Base-by-base conservation (phyloP, 2,113 vertebrate genomes). In the Aplodontia rufa region DNA sequence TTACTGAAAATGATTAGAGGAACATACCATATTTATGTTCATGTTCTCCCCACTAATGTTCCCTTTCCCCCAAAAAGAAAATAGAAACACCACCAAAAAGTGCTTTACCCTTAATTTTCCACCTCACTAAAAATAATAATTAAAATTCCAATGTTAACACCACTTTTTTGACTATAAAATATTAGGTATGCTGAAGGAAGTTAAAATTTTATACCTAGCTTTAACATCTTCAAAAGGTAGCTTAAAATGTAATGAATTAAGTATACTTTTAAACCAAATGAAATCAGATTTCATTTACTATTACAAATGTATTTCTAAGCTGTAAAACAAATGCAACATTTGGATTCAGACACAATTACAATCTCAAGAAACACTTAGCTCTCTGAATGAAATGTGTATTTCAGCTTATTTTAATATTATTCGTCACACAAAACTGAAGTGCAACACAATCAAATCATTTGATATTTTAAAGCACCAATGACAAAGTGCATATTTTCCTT, bases 121-220 rank as follows among this genome's bases (percentile, higher is more conserved):
- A 11, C 3, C 47, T 95, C 26, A 79, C 53, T 88, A 75, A 86
- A 94, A 96, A 92, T 69, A 96, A 92, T 69, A 82, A 83, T 58
- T 62, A 74, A 69, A 96, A 68, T 66, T 20, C 45, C 45, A 58
- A 32, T 74, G 10, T 68, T 90, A 88, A 37, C 42, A 74, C 26
- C 24, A 69, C 14, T 86, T 84, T 51, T 92, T 11, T 81, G 17
- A 69, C 16, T 66, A 86, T 53, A 88, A 81, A 90, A 93, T 30
- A 81, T 20, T 2, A 11, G n/a, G n/a, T 42, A 87, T 32, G 60
- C 9, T 22, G 20, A 90, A 79, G 51, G 35, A 71, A 91, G 26
- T 51, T 68, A 58, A 71, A 66, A 28, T 95, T 89, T 87, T 69
- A 84, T 17, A 85, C 55, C 82, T 26, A 47, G 2, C n/a, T 90